A percentile compares a stretch with the other conserved stretches of the same genome.
phyloP scores from a whole-genome alignment of 2,888 invertebrate genomes.

The Pherbina coryleti region DNA sequence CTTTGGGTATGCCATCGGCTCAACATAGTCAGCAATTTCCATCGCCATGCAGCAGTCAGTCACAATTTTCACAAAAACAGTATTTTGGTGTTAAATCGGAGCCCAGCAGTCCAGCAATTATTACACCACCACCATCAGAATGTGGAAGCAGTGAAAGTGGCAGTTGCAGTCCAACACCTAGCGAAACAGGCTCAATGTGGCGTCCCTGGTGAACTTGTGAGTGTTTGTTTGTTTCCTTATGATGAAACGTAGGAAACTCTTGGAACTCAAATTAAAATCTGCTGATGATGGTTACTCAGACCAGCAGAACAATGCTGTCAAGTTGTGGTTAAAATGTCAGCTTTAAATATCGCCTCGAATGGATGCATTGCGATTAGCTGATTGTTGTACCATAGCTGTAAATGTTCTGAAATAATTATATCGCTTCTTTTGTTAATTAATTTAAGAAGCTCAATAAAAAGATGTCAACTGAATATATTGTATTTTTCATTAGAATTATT shows the following conservation, averaged over 20 bases:
- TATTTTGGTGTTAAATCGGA: constrained; percentile 36
- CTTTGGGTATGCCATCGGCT: constrained; percentile 32
- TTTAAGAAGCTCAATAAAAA: too few species aligned
- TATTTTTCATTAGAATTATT: too few species aligned
- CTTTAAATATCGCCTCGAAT: background rate
- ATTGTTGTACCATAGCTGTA: too few species aligned
- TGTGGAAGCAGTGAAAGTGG: constrained; percentile 67
- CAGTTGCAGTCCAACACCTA: constrained; percentile 66
- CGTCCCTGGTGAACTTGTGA: constrained; percentile 64
- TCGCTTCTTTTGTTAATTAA: too few species aligned
- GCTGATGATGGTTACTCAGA: background rate
- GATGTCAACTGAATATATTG: too few species aligned
- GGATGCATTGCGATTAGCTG: background rate
- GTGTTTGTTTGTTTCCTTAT: background rate
- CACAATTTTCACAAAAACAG: constrained; percentile 34
- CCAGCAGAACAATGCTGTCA: background rate
- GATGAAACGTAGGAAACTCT: constrained; percentile 33
- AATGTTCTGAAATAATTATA: too few species aligned
- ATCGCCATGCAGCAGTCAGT: constrained; percentile 34
- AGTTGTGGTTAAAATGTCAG: background rate
- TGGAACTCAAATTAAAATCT: constrained; percentile 40
- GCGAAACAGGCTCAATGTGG: constrained; percentile 66
- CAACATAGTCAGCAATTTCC: constrained; percentile 32
- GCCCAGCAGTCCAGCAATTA: constrained; percentile 53
- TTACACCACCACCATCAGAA: constrained; percentile 68